Percentiles rank a stretch among this genome's conserved stretches.
Evolutionary conservation across 2,888 invertebrate species (phyloP).

Genomic region (Coleophora deauratella): DNA sequence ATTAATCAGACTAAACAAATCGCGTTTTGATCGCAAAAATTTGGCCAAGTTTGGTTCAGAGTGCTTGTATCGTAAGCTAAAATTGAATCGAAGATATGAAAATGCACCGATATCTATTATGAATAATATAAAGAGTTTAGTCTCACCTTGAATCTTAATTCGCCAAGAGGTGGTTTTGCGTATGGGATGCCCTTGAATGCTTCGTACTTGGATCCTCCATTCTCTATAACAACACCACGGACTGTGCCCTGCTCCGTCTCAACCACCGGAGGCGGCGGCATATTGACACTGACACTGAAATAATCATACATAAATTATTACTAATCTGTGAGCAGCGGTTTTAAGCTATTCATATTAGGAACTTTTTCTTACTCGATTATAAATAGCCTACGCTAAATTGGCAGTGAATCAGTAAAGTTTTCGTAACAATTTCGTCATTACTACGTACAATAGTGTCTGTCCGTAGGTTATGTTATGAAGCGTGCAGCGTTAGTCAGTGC

Average conservation of each 20-base stretch:
- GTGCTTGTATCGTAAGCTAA: too few species aligned
- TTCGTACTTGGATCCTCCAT: constrained; percentile 37
- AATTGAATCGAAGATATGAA: too few species aligned
- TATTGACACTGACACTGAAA: constrained; percentile 27
- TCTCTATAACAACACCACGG: constrained; percentile 39
- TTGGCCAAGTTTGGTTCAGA: too few species aligned
- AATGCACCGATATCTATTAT: too few species aligned
- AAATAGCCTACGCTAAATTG: too few species aligned
- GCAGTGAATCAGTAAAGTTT: neutral
- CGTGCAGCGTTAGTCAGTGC: neutral
- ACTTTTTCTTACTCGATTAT: too few species aligned
- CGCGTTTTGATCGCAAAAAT: too few species aligned
- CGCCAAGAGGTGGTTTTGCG: constrained; percentile 72
- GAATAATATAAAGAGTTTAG: too few species aligned
- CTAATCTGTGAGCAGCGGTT: neutral
- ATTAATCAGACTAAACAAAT: too few species aligned
- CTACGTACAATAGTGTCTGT: too few species aligned
- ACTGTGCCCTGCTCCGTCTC: constrained; percentile 45
- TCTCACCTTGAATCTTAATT: constrained; percentile 75
- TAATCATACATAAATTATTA: constrained; percentile 8
- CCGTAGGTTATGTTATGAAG: constrained; percentile 8
- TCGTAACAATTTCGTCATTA: constrained; percentile 1
- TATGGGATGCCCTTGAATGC: constrained; percentile 75
- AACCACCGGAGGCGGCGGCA: constrained; percentile 30
- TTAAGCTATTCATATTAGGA: neutral